phyloP scores from a whole-genome alignment of 2,888 invertebrate species.

The Sphaeridia pumilis region DNA sequence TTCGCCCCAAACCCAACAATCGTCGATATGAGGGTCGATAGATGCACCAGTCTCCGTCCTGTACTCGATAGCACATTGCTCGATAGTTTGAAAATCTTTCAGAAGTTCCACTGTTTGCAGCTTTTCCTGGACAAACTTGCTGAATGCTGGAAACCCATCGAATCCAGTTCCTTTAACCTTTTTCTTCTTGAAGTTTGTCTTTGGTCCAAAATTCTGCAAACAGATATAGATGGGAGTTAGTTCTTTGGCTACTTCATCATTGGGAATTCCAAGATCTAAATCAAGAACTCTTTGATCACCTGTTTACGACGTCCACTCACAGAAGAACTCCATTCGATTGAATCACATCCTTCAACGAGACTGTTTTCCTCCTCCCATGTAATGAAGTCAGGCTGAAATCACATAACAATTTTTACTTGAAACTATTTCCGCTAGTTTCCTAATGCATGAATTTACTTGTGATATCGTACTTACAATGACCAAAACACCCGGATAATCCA shows the following conservation, averaged over 20 bases:
- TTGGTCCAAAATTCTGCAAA: conserved; percentile 82
- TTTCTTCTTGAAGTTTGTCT: conserved; percentile 92
- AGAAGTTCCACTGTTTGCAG: conserved; percentile 53
- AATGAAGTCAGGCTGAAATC: conserved; percentile 57
- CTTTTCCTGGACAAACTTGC: conserved; percentile 64
- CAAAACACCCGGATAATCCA: conserved; percentile 56
- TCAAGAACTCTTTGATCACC: conserved; percentile 38
- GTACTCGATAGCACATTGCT: conserved; percentile 94
- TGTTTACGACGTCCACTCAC: conserved; percentile 95
- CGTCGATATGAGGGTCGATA: conserved; percentile 96
- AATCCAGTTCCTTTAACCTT: conserved; percentile 69
- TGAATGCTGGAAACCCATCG: conserved; percentile 70
- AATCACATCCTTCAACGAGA: conserved; percentile 59
- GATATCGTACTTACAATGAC: conserved; percentile 41
- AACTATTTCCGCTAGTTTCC: too few species aligned
- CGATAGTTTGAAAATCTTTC: conserved; percentile 65
- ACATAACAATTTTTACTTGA: too few species aligned
- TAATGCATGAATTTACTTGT: background rate
- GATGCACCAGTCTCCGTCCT: conserved; percentile 73
- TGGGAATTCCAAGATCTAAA: background rate
- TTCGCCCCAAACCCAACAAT: conserved; percentile 99
- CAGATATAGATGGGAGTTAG: too few species aligned
- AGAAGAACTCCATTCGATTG: conserved; percentile 74
- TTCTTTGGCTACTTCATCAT: background rate
- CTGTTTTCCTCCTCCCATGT: conserved; percentile 53